A percentile compares a stretch with the other conserved stretches of the same genome.
phyloP scores from a whole-genome alignment of 2,113 vertebrate genomes.

The Rhea americana region DNA sequence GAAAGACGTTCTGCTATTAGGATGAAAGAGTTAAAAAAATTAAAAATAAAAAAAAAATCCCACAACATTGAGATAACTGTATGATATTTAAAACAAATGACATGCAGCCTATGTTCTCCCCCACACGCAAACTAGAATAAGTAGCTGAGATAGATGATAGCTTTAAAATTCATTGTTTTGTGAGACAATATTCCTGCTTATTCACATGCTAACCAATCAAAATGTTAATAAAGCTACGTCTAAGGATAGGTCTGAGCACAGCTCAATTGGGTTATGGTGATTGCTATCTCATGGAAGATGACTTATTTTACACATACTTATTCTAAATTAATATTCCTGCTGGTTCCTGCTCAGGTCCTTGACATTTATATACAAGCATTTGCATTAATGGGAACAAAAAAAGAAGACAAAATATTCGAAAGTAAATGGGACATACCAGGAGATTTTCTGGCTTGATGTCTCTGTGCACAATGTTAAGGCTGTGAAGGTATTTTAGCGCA shows the following conservation, averaged over 20 bases:
- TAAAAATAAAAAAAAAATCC: not conserved
- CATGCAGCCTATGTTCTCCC: not conserved
- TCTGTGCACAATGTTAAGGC: slow-evolving; percentile 92
- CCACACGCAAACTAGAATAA: not conserved
- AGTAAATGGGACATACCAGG: slow-evolving; percentile 77
- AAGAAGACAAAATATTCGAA: not conserved
- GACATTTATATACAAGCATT: not conserved
- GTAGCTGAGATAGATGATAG: not conserved
- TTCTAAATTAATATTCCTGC: slow-evolving; percentile 24
- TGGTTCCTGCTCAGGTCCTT: slow-evolving; percentile 2
- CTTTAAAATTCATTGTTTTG: slow-evolving; percentile 19
- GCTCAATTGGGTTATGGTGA: not conserved
- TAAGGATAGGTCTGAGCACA: slow-evolving; percentile 10
- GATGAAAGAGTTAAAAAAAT: not conserved
- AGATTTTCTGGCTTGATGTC: slow-evolving; percentile 99
- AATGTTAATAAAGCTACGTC: slow-evolving; percentile 23
- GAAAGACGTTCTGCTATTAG: not conserved
- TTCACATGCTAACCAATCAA: slow-evolving; percentile 30
- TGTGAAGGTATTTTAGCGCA: slow-evolving; percentile 92
- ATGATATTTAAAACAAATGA: not conserved
- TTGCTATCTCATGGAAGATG: not conserved
- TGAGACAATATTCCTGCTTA: not conserved
- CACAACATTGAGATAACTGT: not conserved
- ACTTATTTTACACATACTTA: not conserved
- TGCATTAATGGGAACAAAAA: not conserved